Evolutionary conservation across 2,888 invertebrate genomes (phyloP).

Genomic region (Parnassius orleans): DNA sequence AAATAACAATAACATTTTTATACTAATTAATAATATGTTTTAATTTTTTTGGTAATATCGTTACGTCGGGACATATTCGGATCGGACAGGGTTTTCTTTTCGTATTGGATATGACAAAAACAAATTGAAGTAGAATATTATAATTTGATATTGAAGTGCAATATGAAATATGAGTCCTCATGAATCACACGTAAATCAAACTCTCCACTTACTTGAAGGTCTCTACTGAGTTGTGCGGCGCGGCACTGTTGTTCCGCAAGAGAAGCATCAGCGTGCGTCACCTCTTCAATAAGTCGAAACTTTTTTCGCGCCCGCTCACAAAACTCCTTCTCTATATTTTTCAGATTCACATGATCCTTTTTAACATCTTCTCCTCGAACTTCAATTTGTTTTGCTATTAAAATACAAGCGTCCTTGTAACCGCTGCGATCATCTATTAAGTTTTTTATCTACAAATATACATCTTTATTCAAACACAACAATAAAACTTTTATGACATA

Average conservation of each 20-base stretch:
- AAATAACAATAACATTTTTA: no score
- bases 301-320: slow-evolving; percentile 48
- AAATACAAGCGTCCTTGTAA: slow-evolving; percentile 42
- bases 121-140: no score
- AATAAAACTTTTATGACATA: no score
- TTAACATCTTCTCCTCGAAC: slow-evolving; percentile 41
- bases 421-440: slow-evolving; percentile 52
- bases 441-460: slow-evolving; percentile 47
- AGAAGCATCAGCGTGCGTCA: slow-evolving; percentile 42
- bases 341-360: slow-evolving; percentile 39
- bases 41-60: no score
- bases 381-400: slow-evolving; percentile 41
- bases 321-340: slow-evolving; percentile 47
- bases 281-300: slow-evolving; percentile 47
- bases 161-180: no score
- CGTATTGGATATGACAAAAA: no score
- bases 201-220: slow-evolving; percentile 47
- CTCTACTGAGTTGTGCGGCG: slow-evolving; percentile 55
- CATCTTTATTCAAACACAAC: background rate
- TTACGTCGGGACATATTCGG: no score
- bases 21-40: no score
- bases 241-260: slow-evolving; percentile 54
- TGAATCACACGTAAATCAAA: no score
- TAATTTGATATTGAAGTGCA: no score
- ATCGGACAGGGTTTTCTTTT: no score